Base-by-base conservation (phyloP, 2,888 invertebrate genomes). In the Apomyelois bistriatella region DNA sequence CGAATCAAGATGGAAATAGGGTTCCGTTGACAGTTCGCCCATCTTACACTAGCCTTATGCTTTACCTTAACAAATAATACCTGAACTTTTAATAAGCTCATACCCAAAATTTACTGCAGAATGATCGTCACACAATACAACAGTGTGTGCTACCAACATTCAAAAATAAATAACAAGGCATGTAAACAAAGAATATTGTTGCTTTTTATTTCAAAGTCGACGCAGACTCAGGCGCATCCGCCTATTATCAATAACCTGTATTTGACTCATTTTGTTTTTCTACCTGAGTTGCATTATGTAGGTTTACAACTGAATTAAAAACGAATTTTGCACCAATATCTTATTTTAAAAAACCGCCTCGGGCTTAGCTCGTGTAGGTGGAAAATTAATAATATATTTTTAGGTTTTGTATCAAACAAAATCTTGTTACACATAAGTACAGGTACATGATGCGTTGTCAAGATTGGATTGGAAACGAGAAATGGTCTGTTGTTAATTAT, bases 131-230 rank as follows among this genome's bases (percentile, higher is more conserved):
- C 12, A 28, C 16, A 28, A 12, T 1, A 32, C 15, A 30, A 9
- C 46, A 9, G 46, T 32, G 32, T 32, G 46, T 46, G n/a, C n/a
- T 10, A 30, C 13, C 9, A 32, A 32, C 3, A 30, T 38, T 16
- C 6, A 52, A 46, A 46, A 46, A 46, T 46, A 46, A 46, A 46
- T 46, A 46, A 46, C 30, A 46, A 46, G 46, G 32, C 30, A 32
- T 46, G 46, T 46, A 46, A 46, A 46, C 46, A 46, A 46, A 46
- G 35, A 46, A 32, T 46, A 46, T 32, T 15, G 46, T 46, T 46
- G 46, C 32, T 46, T 46, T 46, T 46, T 46, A 46, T 13, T 30
- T 46, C 46, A 46, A 32, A 16, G 6, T 5, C 43, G 43, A 41
- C 5, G 22, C 22, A 15, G 41, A 16, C 41, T 12, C 46, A 12